Conservation (phyloP, 2,113 vertebrate genomes). For the Eclectus roratus region DNA sequence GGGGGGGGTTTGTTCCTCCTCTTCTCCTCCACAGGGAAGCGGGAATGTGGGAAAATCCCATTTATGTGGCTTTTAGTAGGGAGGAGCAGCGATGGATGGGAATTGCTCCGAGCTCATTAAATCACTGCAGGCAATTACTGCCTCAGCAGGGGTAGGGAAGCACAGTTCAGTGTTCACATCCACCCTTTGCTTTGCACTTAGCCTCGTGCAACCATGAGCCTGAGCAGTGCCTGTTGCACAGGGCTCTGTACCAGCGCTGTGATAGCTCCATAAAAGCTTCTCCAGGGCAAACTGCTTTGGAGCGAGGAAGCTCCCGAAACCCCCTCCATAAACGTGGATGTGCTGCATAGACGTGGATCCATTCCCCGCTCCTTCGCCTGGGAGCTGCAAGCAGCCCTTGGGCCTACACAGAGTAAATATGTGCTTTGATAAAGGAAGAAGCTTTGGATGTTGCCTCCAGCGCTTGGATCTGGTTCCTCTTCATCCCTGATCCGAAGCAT, state of each 20-base stretch:
- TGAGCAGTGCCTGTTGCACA: rapidly evolving
- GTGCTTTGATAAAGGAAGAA: neutral
- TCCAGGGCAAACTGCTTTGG: neutral
- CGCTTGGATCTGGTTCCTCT: neutral
- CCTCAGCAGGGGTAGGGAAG: neutral
- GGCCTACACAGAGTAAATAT: neutral
- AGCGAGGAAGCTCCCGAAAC: neutral
- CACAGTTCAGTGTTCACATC: neutral
- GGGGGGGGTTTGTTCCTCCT: neutral
- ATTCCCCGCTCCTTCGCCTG: neutral
- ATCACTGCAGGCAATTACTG: neutral
- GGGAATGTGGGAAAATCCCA: neutral
- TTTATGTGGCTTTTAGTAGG: neutral
- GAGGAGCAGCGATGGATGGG: neutral
- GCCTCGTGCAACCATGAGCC: neutral
- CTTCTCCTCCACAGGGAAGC: neutral
- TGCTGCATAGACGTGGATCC: neutral
- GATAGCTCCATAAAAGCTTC: neutral
- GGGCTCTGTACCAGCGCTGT: neutral
- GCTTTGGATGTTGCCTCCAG: neutral
- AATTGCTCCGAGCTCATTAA: neutral
- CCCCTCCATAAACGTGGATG: neutral
- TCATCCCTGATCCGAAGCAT: neutral
- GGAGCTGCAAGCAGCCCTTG: neutral
- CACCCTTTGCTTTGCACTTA: neutral